Evolutionary conservation across 2,888 invertebrate species (phyloP), one percentile per base, ranked within the genome.

Genomic region (Artemia sinica): DNA sequence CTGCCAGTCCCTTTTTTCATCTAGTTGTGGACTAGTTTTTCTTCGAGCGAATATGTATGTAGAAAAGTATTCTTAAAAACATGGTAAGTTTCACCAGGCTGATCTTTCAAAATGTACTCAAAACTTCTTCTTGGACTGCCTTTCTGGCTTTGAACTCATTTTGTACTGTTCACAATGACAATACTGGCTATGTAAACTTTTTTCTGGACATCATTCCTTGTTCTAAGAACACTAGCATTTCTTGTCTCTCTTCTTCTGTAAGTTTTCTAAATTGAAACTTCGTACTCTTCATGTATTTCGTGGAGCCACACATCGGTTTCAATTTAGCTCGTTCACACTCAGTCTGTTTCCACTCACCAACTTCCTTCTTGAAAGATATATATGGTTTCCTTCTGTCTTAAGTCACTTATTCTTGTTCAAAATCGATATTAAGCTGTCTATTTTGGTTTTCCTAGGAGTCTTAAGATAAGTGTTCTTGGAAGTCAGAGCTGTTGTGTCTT

Each of bases 61-160:
- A 69, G 41, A n/a, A 71, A 71, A 68, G 70, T 70, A 3, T 48
- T 28, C n/a, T 18, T 41, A 41, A 68, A 71, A 4, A 71, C 70
- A 18, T 65, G 71, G 1, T 1, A 8, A 13, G 18, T 63, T 13
- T 1, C 5, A 11, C 63, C 68, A 58, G 58, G 8, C 58, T 58
- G 58, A 58, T 58, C 14, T 58, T 58, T 58, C 0, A 58, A 9
- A 58, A 7, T 58, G 58, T 52, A 52, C 13, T 52, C 58, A 5
- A 52, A 52, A 14, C 5, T 52, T 52, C 58, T 52, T 14, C 58
- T 52, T 52, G 3, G 7, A 52, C 58, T 52, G 58, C 7, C 5
- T 52, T 52, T 5, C 58, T n/a, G 58, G 58, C 58, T 52, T 52
- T 14, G 3, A 52, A 5, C 4, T 52, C 7, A 7, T 14, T 52